Conservation (phyloP, 2,888 invertebrate species). For the Cantharis flavilabris region DNA sequence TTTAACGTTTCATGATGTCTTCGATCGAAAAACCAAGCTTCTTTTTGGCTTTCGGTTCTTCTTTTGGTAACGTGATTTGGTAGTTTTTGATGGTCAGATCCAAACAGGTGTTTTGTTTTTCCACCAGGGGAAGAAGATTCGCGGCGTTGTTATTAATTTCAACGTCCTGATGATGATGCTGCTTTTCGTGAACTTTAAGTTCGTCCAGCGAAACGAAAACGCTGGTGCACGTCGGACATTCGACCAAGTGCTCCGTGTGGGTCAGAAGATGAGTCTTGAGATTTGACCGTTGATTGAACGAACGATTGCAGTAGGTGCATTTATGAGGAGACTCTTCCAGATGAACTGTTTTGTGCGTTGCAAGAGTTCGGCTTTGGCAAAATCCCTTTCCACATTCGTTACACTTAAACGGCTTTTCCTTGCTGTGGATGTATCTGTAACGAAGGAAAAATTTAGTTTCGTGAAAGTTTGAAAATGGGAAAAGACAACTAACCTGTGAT, state of each 20-base stretch:
- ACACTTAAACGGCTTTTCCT: conserved; percentile 98
- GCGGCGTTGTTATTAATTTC: conserved; percentile 17
- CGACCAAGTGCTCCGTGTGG: conserved; percentile 71
- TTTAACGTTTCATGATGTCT: conserved; percentile 84
- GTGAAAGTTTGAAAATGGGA: background rate
- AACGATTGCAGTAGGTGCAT: conserved; percentile 84
- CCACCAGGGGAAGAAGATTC: conserved; percentile 16
- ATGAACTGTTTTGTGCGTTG: conserved; percentile 93
- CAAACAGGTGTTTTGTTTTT: conserved; percentile 39
- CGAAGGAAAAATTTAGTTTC: conserved; percentile 26
- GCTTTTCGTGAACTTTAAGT: conserved; percentile 48
- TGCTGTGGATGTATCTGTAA: conserved; percentile 94
- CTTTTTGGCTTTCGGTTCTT: conserved; percentile 49
- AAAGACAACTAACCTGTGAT: conserved; percentile 72
- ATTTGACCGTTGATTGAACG: conserved; percentile 92
- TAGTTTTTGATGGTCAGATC: conserved; percentile 44
- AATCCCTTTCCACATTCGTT: conserved; percentile 97
- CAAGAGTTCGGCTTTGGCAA: conserved; percentile 94
- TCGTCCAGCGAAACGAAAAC: conserved; percentile 49
- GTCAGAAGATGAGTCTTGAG: conserved; percentile 88
- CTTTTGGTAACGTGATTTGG: conserved; percentile 9
- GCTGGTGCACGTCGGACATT: conserved; percentile 48
- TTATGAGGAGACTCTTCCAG: conserved; percentile 93
- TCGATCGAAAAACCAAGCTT: conserved; percentile 82
- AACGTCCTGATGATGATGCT: conserved; percentile 37